Evolutionary conservation across 2,113 vertebrate genomes (phyloP).

Genomic region (Ammospiza nelsoni): DNA sequence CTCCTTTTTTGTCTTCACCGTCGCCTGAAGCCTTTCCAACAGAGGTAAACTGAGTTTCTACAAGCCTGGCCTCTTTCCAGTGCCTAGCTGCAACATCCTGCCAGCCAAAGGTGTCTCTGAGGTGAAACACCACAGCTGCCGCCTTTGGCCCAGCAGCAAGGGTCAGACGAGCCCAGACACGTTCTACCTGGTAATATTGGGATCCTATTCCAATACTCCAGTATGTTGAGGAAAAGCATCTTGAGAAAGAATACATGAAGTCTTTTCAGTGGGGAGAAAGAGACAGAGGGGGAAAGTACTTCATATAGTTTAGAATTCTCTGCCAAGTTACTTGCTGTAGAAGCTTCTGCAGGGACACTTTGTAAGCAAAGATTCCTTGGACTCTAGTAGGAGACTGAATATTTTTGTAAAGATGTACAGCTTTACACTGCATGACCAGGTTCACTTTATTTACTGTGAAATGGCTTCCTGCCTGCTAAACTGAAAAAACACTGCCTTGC

Average conservation of each 20-base stretch:
- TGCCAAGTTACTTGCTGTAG: not conserved
- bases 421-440: slow-evolving; percentile 1
- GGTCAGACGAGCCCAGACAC: no score
- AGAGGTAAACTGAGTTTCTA: no score
- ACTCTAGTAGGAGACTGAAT: not conserved
- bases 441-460: slow-evolving; percentile 38
- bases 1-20: no score
- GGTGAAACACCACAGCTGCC: no score
- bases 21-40: no score
- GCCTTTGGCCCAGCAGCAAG: no score
- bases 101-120: no score
- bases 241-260: not conserved
- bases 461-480: slow-evolving; percentile 17
- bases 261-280: not conserved
- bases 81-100: no score
- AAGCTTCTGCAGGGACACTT: not conserved
- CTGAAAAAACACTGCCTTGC: slow-evolving; percentile 20
- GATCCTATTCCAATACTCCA: no score
- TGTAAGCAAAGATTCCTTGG: not conserved
- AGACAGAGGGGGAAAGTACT: not conserved
- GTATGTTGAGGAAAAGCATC: not conserved
- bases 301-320: not conserved
- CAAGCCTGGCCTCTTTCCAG: no score
- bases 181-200: no score
- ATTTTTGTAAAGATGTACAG: slow-evolving; percentile 28